Base-by-base conservation (phyloP, 2,113 vertebrate genomes). In the Nettapus auritus region DNA sequence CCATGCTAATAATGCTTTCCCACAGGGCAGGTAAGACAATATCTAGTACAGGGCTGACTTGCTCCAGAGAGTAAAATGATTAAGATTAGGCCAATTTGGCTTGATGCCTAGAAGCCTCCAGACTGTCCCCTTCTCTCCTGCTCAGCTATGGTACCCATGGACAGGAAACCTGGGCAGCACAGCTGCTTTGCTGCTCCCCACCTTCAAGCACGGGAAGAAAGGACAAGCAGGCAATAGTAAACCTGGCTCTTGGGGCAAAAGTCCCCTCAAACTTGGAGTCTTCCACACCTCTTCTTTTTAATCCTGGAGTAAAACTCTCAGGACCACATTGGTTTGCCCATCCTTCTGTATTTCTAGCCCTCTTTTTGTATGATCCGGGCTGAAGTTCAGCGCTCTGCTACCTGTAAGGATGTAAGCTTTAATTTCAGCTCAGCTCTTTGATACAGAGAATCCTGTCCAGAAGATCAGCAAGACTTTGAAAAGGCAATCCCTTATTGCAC, bases 51-150 rank as follows among this genome's bases (percentile, higher is more conserved):
- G 9, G 12, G 16, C 21, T 84, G 34, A 38, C 44, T 33, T 17
- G 9, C 44, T 38, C 64, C 25, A 55, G 46, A 3, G 52, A 48
- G 11, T 10, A 52, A 48, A 11, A 9, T 80, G 18, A 28, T 75
- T 23, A 25, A 59, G 59, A 40, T 46, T 40, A 52, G 17, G 11
- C 13, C 62, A 29, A 13, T 81, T 64, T 64, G 60, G 56, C 18
- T 23, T 0, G 0, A 38, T 19, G 11, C 13, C 33, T 63, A 26
- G 76, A 56, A 59, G n/a, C 8, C 0, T 48, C 22, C 8, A 59
- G 55, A 29, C 40, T 78, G 18, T 40, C 6, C 38, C 29, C 71
- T 40, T 52, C 22, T 9, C 9, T 12, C 38, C 40, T 22, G 36
- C 62, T 40, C 71, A 48, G 59, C 66, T 66, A 25, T 44, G 1